Evolutionary conservation across 2,113 vertebrate species (phyloP).

Genomic region (Cygnus atratus): DNA sequence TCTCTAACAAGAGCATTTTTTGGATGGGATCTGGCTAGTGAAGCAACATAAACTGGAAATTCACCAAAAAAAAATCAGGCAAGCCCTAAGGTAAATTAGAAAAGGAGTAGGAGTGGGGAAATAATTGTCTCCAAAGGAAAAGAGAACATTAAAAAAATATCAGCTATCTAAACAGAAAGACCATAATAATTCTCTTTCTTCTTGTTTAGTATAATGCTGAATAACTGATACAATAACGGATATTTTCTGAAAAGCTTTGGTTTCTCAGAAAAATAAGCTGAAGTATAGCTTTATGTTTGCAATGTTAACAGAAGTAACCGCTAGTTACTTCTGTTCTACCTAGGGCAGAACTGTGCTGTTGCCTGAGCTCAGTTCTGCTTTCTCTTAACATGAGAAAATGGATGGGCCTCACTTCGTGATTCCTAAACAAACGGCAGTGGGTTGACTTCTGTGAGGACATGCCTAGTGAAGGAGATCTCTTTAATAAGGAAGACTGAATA

Average conservation of each 20-base stretch:
- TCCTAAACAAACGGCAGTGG: not conserved
- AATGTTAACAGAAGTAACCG: not conserved
- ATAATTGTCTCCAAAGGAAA: not conserved
- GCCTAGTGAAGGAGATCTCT: not conserved
- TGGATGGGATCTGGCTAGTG: not conserved
- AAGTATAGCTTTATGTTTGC: not conserved
- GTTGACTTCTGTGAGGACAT: fast-evolving
- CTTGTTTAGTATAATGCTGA: not conserved
- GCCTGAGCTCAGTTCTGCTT: not conserved
- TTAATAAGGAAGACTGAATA: not conserved
- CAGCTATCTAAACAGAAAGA: not conserved
- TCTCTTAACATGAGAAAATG: not conserved
- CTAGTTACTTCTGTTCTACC: not conserved
- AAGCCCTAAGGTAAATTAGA: not conserved
- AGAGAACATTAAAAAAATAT: not conserved
- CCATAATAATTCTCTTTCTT: not conserved
- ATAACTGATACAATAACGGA: not conserved
- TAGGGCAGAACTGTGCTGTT: not conserved
- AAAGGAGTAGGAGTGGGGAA: not conserved
- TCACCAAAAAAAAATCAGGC: not conserved
- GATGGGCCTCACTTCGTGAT: not conserved
- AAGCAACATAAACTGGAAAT: not conserved
- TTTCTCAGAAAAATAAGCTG: not conserved
- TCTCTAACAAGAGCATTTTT: not conserved
- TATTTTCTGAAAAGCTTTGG: not conserved